Conservation (phyloP, 53 echinoderm and acorn worm genomes). For the Echinarachnius parma region DNA sequence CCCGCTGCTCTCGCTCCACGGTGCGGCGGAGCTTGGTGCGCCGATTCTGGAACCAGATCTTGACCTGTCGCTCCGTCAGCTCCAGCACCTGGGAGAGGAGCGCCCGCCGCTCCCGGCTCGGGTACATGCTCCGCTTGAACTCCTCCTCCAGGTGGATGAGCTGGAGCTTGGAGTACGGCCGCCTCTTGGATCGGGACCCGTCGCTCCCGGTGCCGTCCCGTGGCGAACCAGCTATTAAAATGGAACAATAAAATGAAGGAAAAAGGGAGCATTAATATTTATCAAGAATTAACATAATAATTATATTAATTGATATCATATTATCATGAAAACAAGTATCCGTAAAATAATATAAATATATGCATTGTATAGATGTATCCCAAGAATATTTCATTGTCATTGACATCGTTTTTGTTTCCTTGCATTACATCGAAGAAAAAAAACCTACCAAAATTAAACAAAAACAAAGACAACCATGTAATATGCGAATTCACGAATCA, state of each 20-base stretch:
- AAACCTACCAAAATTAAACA: no score
- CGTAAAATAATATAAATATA: no score
- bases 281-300: background rate
- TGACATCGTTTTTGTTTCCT: no score
- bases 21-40: slow-evolving; percentile 95
- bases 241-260: background rate
- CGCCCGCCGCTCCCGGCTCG: slow-evolving; percentile 80
- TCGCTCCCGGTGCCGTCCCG: slow-evolving; percentile 48
- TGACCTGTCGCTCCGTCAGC: slow-evolving; percentile 95
- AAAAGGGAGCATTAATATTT: background rate
- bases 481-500: no score
- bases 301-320: background rate
- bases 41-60: slow-evolving; percentile 98
- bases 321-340: no score
- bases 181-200: slow-evolving; percentile 62
- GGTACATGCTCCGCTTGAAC: slow-evolving; percentile 94
- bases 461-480: no score
- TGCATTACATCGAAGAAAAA: no score
- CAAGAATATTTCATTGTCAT: no score
- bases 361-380: no score
- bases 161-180: slow-evolving; percentile 94
- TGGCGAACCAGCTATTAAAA: slow-evolving; percentile 33
- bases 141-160: slow-evolving; percentile 85
- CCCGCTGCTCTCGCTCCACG: slow-evolving; percentile 85
- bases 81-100: slow-evolving; percentile 93